Evolutionary conservation across 1,140 invertebrate species (phyloP).

Genomic region (Agrilus planipennis): DNA sequence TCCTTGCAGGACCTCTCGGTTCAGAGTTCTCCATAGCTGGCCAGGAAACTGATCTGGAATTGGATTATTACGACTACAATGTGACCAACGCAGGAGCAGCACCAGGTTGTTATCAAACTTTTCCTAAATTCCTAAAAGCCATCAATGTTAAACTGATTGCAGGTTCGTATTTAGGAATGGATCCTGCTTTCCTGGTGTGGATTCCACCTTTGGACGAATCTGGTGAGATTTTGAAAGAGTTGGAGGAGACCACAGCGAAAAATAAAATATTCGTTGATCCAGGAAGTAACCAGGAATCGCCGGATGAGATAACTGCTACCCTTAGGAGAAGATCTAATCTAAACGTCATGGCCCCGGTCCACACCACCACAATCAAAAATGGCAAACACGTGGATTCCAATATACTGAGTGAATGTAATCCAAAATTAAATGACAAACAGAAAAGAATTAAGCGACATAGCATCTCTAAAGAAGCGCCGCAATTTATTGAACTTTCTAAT

Average conservation of each 20-base stretch:
- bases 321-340: slow-evolving; percentile 14
- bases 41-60: slow-evolving; percentile 60
- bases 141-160: too few relatives aligned
- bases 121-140: too few relatives aligned
- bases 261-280: slow-evolving; percentile 24
- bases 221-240: slow-evolving; percentile 26
- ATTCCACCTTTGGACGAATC: slow-evolving; percentile 62
- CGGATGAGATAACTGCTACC: slow-evolving; percentile 27
- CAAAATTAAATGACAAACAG: slow-evolving; percentile 3
- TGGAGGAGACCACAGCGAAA: slow-evolving; percentile 14
- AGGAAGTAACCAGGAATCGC: slow-evolving; percentile 30
- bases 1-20: slow-evolving; percentile 47
- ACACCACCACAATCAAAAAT: slow-evolving; percentile 11
- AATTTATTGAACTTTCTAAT: slow-evolving; percentile 26
- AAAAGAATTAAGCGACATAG: slow-evolving; percentile 7
- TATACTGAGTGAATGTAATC: slow-evolving; percentile 4
- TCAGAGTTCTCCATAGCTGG: slow-evolving; percentile 69
- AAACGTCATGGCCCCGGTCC: slow-evolving; percentile 5
- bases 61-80: slow-evolving; percentile 84
- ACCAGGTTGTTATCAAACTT: slow-evolving; percentile 64
- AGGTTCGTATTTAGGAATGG: slow-evolving; percentile 71
- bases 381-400: slow-evolving; percentile 16
- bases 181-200: slow-evolving; percentile 76
- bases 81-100: slow-evolving; percentile 65
- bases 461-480: slow-evolving; percentile 16